Conservation (phyloP, 2,797 vertebrate species). For the Pseudotriccus pelzelni region DNA sequence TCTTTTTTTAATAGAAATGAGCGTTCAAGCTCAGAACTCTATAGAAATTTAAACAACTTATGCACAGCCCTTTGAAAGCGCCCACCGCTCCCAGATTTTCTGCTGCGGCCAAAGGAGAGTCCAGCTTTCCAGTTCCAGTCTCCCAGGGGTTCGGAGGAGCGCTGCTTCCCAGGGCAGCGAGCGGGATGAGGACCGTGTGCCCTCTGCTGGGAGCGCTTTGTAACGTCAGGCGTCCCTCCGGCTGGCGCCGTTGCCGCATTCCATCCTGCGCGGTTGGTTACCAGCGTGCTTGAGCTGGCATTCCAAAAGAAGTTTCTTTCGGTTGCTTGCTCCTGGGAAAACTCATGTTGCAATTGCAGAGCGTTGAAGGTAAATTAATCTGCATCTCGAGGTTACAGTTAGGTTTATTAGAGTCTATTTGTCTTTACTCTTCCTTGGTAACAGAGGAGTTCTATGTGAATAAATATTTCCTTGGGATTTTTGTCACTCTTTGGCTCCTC, state of each 20-base stretch:
- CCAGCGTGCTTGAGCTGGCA: background rate
- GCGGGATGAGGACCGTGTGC: background rate
- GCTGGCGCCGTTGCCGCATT: background rate
- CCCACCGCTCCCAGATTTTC: background rate
- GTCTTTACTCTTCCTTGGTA: background rate
- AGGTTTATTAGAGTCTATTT: background rate
- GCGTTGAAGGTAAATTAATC: background rate
- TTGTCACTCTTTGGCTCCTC: background rate
- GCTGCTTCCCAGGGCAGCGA: background rate
- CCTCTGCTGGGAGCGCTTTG: background rate
- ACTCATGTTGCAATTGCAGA: background rate
- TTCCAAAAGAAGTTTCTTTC: background rate
- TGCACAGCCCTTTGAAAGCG: background rate
- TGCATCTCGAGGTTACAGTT: background rate
- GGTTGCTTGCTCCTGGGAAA: background rate
- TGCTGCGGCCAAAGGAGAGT: no score
- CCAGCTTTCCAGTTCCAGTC: rapidly evolving
- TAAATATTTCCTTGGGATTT: background rate
- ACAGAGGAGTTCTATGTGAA: background rate
- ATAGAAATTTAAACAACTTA: background rate
- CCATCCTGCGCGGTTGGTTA: background rate
- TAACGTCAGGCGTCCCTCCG: background rate
- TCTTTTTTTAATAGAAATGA: background rate
- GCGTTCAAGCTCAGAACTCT: background rate
- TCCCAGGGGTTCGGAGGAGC: background rate